Base-by-base conservation (phyloP, 1,140 invertebrate genomes). In the Ditylenchus dipsaci region DNA sequence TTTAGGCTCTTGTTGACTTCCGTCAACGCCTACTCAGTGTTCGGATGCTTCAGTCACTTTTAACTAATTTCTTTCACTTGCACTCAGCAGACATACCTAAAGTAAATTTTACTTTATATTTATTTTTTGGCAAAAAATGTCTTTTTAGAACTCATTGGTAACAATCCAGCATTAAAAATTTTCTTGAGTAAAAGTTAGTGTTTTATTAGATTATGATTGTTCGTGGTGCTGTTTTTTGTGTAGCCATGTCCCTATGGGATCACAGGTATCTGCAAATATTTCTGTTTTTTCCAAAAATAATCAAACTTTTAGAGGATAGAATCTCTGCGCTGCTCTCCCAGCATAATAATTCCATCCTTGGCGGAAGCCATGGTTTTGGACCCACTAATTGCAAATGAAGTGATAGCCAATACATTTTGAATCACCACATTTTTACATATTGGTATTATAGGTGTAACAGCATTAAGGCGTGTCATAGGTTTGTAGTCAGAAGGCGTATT, bases 311-410 rank as follows among this genome's bases (percentile, higher is more conserved):
- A 67, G 66, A 19, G 53, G 15, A 69, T 68, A 7, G 66, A 68
- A 70, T 3, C 66, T 27, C 29, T 68, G 23, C 21, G 47, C 11
- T 68, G 66, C 21, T 30, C 66, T 66, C 66, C 66, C 7, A 71
- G 66, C 65, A 38, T 68, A 23, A 26, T 68, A 33, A 19, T 68
- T 5, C 66, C 66, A 17, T 27, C 66, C 3, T 47, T 68, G n/a
- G 65, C 57, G 3, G 66, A 68, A 30, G 66, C 63, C 17, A 68
- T 68, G 66, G 17, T 27, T 69, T 71, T 47, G n/a, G 65, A 68
- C 45, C 67, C 65, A 29, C 17, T 69, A 17, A 56, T 68, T 30
- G 66, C 27, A 1, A 30, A 29, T n/a, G 47, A 68, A 57, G 66
- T 69, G n/a, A 38, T 68, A 11, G 9, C 29, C 8, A 64, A 19